Evolutionary conservation across 2,888 invertebrate species (phyloP).

Genomic region (Galeruca laticollis): DNA sequence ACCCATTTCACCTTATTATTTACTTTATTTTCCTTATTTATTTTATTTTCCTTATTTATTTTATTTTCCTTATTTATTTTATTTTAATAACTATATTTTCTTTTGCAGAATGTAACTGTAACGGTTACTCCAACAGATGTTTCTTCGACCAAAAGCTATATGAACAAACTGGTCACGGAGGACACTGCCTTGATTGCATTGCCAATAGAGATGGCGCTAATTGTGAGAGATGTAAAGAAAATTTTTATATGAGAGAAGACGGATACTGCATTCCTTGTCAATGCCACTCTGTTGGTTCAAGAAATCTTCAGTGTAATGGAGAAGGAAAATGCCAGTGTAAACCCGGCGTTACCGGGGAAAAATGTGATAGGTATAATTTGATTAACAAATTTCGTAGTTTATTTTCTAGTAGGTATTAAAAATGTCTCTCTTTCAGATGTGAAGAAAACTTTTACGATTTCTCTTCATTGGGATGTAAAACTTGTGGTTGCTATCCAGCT

Average conservation of each 20-base stretch:
- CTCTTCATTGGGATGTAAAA: conserved; percentile 89
- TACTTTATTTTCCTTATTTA: too few relatives aligned
- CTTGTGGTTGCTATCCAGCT: conserved; percentile 87
- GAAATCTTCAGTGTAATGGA: conserved; percentile 90
- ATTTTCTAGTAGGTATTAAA: background rate
- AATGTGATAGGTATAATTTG: conserved; percentile 76
- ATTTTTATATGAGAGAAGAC: conserved; percentile 87
- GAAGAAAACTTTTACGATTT: conserved; percentile 90
- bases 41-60: too few relatives aligned
- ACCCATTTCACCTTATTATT: too few relatives aligned
- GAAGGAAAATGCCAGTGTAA: conserved; percentile 96
- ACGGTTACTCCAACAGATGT: conserved; percentile 92
- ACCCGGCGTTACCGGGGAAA: conserved; percentile 84
- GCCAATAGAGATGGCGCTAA: conserved; percentile 96
- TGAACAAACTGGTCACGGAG: conserved; percentile 93
- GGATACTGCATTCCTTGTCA: conserved; percentile 90
- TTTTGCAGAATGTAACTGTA: conserved; percentile 91
- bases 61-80: too few relatives aligned
- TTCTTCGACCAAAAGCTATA: conserved; percentile 95
- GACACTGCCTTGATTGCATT: conserved; percentile 93
- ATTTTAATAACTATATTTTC: background rate
- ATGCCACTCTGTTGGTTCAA: conserved; percentile 92
- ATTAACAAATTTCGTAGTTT: background rate
- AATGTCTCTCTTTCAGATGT: conserved; percentile 66
- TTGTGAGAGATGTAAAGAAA: conserved; percentile 94